Evolutionary conservation across 1,140 invertebrate genomes (phyloP).

Genomic region (Amyelois transitella): DNA sequence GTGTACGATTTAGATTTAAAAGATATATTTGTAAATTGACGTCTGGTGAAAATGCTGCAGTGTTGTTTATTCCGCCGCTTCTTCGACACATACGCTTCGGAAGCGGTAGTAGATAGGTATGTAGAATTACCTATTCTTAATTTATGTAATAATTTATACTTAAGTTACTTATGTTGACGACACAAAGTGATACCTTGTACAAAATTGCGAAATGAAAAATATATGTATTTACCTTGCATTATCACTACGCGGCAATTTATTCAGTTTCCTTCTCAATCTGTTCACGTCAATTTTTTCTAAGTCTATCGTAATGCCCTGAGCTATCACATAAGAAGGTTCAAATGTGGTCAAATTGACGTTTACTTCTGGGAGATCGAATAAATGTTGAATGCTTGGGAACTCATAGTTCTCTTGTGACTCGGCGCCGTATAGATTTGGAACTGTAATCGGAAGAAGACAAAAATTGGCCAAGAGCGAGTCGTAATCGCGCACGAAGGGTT

Average conservation of each 20-base stretch:
- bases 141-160: too few species aligned
- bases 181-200: too few species aligned
- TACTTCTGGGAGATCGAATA: constrained; percentile 14
- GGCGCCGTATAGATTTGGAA: background rate
- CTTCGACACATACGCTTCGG: too few species aligned
- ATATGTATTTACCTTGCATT: background rate
- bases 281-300: constrained; percentile 33
- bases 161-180: too few species aligned
- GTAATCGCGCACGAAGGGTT: too few species aligned
- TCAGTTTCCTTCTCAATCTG: constrained; percentile 24
- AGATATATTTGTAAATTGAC: too few species aligned
- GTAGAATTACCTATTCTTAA: too few species aligned
- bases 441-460: background rate
- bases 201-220: background rate
- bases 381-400: constrained; percentile 13
- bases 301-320: constrained; percentile 28
- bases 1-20: too few species aligned
- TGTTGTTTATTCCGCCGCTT: too few species aligned
- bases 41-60: too few species aligned
- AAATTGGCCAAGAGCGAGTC: too few species aligned
- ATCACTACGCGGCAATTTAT: background rate
- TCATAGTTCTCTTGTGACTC: constrained; percentile 1
- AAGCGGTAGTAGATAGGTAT: too few species aligned
- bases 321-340: constrained; percentile 1
- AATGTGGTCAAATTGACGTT: background rate